Evolutionary conservation across 1,140 invertebrate genomes (phyloP), one percentile per base, ranked within the genome.

Genomic region (Leptoteleia sp.): DNA sequence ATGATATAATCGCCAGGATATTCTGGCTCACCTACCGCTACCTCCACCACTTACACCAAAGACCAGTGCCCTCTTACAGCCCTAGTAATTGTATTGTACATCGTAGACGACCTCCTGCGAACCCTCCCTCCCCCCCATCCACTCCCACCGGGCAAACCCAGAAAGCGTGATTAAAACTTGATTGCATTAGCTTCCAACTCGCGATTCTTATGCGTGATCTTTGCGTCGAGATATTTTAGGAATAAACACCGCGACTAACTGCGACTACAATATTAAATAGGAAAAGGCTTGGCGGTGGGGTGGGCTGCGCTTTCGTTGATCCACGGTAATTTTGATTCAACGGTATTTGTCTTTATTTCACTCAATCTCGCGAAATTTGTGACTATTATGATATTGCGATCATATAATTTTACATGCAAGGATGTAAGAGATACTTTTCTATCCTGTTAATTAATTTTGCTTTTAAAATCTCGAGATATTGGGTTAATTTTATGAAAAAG

Each of bases 81-180:
- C 43, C 73, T 71, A 71, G 75, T 81, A 81, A 83, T 83, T 81
- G 79, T 81, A 83, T 79, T 81, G 77, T 83, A 80, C 80, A 80
- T 83, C 78, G 65, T 72, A 50, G 38, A 35, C 57, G 67, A 64
- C 54, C 67, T 61, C 25, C 37, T 29, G 17, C 61, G 22, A 62
- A 55, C 48, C 16, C 54, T 52, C 16, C 54, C 43, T n/a, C n/a
- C n/a, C n/a, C 4, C 16, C 57, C 47, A 31, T 11, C 31, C 17
- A 13, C 22, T n/a, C 42, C 38, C 50, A 37, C 54, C 7, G 38
- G 17, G n/a, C 57, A 48, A 27, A 61, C 57, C 59, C 61, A 55
- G 77, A 59, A 68, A 77, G 73, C 82, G 68, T 82, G 81, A 84
- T 84, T 84, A 84, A 84, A 84, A 82, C 81, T 82, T 83, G 77